Evolutionary conservation across 2,797 vertebrate species (phyloP).

Genomic region (Trematomus bernacchii): DNA sequence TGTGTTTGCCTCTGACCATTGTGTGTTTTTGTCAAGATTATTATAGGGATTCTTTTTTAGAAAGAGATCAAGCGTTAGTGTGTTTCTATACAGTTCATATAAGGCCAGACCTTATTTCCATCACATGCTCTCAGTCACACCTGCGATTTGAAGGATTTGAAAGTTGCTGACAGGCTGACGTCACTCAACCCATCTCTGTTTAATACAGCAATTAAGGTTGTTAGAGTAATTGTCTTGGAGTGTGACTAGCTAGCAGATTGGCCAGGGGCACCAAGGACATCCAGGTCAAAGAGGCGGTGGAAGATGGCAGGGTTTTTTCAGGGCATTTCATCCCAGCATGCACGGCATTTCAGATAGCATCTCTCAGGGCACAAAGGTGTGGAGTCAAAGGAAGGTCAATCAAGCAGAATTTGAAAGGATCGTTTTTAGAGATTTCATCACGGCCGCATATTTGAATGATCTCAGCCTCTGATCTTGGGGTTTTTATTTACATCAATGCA

Average conservation of each 20-base stretch:
- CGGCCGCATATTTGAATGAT: constrained; percentile 3
- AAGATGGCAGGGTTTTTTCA: constrained; percentile 50
- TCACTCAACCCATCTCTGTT: constrained; percentile 21
- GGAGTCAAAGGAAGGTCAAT: constrained; percentile 29
- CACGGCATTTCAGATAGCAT: constrained; percentile 32
- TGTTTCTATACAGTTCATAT: neutral
- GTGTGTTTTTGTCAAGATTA: neutral
- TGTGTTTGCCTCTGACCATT: neutral
- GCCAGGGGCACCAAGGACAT: constrained; percentile 50
- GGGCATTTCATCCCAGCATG: constrained; percentile 40
- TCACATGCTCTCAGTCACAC: constrained; percentile 54
- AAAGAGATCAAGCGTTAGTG: neutral
- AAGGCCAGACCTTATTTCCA: constrained; percentile 15
- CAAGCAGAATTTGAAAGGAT: neutral
- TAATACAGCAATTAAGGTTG: constrained; percentile 39
- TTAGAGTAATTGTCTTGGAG: constrained; percentile 32
- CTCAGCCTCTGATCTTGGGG: constrained; percentile 2
- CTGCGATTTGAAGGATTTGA: constrained; percentile 42
- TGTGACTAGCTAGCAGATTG: constrained; percentile 26
- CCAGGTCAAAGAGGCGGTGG: constrained; percentile 48
- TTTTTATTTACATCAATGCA: constrained; percentile 44
- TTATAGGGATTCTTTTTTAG: no score
- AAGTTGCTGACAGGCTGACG: constrained; percentile 34
- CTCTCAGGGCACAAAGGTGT: constrained; percentile 27
- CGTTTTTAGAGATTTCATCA: constrained; percentile 4